Evolutionary conservation across 2,113 vertebrate genomes (phyloP).

Genomic region (Callopanchax toddi): DNA sequence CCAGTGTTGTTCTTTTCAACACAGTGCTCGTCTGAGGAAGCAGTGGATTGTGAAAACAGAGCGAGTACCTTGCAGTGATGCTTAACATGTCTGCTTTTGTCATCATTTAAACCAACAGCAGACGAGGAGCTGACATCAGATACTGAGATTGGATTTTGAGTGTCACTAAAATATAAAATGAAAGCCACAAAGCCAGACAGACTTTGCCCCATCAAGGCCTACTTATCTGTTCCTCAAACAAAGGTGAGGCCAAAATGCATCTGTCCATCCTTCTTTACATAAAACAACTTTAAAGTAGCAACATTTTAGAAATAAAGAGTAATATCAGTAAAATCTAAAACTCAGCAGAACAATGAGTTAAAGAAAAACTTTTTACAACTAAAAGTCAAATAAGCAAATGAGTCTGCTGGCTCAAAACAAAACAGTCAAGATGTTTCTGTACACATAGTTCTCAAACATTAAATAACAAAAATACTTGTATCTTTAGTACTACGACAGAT

Average conservation of each 20-base stretch:
- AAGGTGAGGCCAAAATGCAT: constrained; percentile 50
- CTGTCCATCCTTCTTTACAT: constrained; percentile 8
- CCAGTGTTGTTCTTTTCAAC: not conserved
- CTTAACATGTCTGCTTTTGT: not conserved
- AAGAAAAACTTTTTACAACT: not conserved
- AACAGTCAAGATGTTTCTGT: not conserved
- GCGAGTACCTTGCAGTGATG: not conserved
- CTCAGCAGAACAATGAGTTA: not conserved
- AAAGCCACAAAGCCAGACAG: constrained; percentile 28
- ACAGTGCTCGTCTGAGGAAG: no score
- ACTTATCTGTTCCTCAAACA: constrained; percentile 50
- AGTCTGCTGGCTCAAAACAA: no score
- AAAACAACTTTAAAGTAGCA: not conserved
- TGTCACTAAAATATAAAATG: constrained; percentile 15
- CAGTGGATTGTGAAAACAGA: not conserved
- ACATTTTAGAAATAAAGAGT: not conserved
- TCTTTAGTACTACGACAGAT: not conserved
- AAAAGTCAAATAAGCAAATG: no score
- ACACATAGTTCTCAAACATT: constrained; percentile 21
- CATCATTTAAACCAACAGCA: not conserved
- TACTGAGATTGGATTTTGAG: not conserved
- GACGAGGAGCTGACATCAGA: not conserved
- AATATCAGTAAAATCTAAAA: not conserved
- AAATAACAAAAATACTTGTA: not conserved
- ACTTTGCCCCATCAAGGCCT: constrained; percentile 44